phyloP scores from a whole-genome alignment of 2,888 invertebrate species.

The Stenchaetothrips biformis region DNA sequence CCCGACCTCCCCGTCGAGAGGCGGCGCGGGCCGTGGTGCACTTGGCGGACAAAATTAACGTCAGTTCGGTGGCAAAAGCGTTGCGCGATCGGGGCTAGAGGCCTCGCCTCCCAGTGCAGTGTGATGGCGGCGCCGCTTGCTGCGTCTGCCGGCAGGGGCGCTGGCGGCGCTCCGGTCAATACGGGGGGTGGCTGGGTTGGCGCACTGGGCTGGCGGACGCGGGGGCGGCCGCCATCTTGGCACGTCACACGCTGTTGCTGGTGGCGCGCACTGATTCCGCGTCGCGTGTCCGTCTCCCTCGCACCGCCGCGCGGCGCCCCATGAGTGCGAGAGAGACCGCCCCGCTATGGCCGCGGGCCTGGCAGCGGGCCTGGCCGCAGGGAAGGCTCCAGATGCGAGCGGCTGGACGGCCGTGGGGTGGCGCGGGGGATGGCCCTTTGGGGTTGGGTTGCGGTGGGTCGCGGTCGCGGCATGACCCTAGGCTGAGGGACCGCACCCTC shows the following conservation, averaged over 20 bases:
- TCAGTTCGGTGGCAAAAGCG: neutral
- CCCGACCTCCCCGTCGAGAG: neutral
- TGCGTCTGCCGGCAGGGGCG: neutral
- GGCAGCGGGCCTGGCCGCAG: neutral
- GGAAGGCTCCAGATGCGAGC: neutral
- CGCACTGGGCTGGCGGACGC: no score
- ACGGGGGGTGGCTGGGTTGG: neutral
- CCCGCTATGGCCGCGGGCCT: neutral
- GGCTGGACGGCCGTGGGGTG: neutral
- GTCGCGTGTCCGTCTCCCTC: no score
- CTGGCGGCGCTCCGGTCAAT: neutral
- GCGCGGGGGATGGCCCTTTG: neutral
- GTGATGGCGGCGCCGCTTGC: constrained; percentile 10
- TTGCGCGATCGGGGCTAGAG: neutral
- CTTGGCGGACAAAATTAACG: no score
- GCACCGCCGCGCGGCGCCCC: no score
- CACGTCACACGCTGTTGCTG: constrained; percentile 10
- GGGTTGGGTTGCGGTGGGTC: neutral
- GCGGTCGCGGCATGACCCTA: neutral
- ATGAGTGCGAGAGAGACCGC: no score
- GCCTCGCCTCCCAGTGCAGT: neutral
- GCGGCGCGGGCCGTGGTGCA: neutral
- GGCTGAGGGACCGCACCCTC: no score
- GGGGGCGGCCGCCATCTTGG: neutral
- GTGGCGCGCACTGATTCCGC: neutral